Evolutionary conservation across 2,888 invertebrate species (phyloP), one percentile per base, ranked within the genome.

Genomic region (Scaeva pyrastri): DNA sequence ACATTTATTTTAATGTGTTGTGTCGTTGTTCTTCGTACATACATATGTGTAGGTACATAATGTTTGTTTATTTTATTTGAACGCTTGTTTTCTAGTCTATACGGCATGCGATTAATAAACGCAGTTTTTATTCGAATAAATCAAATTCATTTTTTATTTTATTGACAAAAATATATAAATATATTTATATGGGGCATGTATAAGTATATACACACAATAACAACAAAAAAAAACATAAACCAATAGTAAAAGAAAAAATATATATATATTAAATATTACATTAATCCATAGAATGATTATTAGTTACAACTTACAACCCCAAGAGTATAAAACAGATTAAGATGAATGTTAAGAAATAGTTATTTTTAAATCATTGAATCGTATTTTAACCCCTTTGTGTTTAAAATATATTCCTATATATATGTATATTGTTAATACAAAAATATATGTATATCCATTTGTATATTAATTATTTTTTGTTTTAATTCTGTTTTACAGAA

Each of bases 391-490:
- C 43, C 55, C 70, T 11, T 23, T 52, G 80, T 55, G 56, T 62
- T 60, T 66, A 45, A 36, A 36, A 26, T 48, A 48, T 48, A 66
- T 45, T 48, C 31, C 16, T 48, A 71, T 56, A 21, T 45, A 12
- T n/a, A 36, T 16, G 60, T 73, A 72, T 83, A 73, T 76, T 85
- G 68, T 85, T 83, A 76, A 87, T 88, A 88, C 72, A 84, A 82
- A 83, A 87, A 88, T 89, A 84, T 84, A 88, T 89, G 82, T 84
- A 88, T 88, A 77, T 76, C 82, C 50, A 77, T 71, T 78, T 88
- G 74, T 88, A 82, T 79, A 87, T 82, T 62, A 66, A 64, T 55
- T 81, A 43, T 85, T 87, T 64, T 56, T 60, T 71, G 56, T 60
- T 64, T 88, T 87, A 84, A 74, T 55, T 85, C 87, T 88, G 79